Evolutionary conservation across 2,888 invertebrate species (phyloP).

Genomic region (Stictocephala bisonia): DNA sequence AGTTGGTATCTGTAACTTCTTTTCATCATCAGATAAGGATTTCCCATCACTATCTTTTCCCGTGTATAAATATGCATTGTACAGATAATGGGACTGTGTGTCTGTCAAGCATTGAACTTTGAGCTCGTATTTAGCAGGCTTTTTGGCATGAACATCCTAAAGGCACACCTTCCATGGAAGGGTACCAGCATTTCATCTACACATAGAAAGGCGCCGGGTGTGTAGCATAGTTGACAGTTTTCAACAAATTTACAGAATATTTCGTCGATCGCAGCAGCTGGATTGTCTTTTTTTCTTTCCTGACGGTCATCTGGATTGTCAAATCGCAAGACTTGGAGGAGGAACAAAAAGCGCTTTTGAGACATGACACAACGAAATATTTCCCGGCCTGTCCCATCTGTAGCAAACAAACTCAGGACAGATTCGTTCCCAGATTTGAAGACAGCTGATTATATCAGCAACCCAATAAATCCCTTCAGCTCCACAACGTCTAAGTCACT

Average conservation of each 20-base stretch:
- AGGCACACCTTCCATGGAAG: background rate
- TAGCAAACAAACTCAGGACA: conserved; percentile 3
- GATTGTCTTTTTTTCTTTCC: conserved; percentile 19
- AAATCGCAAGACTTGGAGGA: conserved; percentile 14
- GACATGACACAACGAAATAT: conserved; percentile 14
- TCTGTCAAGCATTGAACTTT: conserved; percentile 56
- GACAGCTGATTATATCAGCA: background rate
- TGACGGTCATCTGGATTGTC: background rate
- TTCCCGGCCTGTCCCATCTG: conserved; percentile 20
- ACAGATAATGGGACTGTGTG: conserved; percentile 55
- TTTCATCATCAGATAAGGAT: too few relatives aligned
- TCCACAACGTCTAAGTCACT: background rate
- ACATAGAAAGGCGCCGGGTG: background rate
- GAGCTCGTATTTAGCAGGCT: conserved; percentile 58
- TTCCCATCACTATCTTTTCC: conserved; percentile 60
- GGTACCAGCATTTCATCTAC: conserved; percentile 23
- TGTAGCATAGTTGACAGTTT: conserved; percentile 22
- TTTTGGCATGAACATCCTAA: conserved; percentile 44
- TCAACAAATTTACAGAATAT: background rate
- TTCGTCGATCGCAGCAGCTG: background rate
- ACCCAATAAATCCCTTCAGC: conserved; percentile 13
- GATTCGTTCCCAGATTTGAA: conserved; percentile 8
- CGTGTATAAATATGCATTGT: conserved; percentile 58
- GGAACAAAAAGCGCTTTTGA: background rate
- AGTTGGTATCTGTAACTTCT: too few relatives aligned